Percentiles rank a stretch among this genome's conserved stretches.
These are phyloP conservation scores for Hylaeus anthracinus DNA, from an alignment of 1,140 invertebrate species.

Conservation along the genomic window DNA sequence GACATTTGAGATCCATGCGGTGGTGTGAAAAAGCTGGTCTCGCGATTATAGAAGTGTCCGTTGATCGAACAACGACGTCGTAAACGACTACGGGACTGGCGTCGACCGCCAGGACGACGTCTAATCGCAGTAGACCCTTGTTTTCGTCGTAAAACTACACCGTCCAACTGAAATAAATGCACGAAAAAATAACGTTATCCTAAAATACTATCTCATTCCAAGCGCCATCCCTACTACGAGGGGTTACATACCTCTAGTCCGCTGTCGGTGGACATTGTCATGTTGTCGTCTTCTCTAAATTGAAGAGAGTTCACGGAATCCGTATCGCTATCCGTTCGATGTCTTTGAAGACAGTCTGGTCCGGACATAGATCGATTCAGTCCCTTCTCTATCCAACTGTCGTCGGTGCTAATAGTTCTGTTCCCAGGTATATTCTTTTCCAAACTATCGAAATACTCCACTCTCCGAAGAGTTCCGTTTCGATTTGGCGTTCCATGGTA, in stretches of 20 bases:
- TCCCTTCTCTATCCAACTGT: constrained; percentile 80
- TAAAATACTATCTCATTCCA: too few relatives aligned
- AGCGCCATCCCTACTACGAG: too few relatives aligned
- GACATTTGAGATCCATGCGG: constrained; percentile 92
- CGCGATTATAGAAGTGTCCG: constrained; percentile 93
- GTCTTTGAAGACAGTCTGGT: constrained; percentile 84
- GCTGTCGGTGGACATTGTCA: constrained; percentile 80
- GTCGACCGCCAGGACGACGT: constrained; percentile 85
- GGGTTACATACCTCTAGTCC: constrained; percentile 74
- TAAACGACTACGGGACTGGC: constrained; percentile 85
- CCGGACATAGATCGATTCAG: constrained; percentile 86
- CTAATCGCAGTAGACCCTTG: constrained; percentile 86
- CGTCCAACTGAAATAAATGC: constrained; percentile 69
- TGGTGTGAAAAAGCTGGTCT: constrained; percentile 93
- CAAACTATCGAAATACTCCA: constrained; percentile 77
- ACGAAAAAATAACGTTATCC: background rate
- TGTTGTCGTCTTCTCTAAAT: constrained; percentile 79
- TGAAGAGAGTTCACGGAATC: constrained; percentile 78
- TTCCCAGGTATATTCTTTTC: constrained; percentile 78
- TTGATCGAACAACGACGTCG: constrained; percentile 92
- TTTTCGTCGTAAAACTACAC: constrained; percentile 76
- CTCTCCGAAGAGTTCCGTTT: constrained; percentile 76
- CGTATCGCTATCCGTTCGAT: constrained; percentile 76
- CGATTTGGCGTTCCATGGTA: constrained; percentile 73
- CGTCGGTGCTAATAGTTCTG: constrained; percentile 77